Base-by-base conservation (phyloP, 1,140 invertebrate genomes). In the Penaeus indicus region DNA sequence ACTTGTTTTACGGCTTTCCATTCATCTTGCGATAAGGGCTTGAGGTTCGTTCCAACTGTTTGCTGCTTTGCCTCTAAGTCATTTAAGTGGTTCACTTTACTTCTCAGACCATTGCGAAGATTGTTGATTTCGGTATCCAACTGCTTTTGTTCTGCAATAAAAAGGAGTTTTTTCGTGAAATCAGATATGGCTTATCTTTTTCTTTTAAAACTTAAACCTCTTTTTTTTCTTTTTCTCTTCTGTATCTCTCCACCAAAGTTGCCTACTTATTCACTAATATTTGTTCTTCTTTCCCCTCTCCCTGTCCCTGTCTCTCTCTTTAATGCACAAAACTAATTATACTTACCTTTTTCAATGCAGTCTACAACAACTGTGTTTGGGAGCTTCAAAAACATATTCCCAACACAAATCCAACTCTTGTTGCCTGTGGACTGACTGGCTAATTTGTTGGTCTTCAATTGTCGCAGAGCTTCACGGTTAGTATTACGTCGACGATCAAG, bases 401-500 rank as follows among this genome's bases (percentile, higher is more conserved):
- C 96, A 72, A 97, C 93, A 61, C 95, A 95, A 16, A 97, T 93
- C 96, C 96, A 97, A 95, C 96, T 19, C 92, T 92, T 75, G 92
- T 92, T 27, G 81, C 86, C 3, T 93, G 18, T 11, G 25, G 42
- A 25, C 92, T 90, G 95, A 95, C 84, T 91, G 19, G 38, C n/a
- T 22, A 75, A 64, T 80, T 27, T 69, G 81, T 85, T 84, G 8
- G 42, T 88, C 75, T 93, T 92, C 16, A 96, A 85, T 62, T 94
- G 94, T 92, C 97, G 94, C 90, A 97, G 93, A 7, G 96, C 96
- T 93, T 97, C 95, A 72, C 96, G 93, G 90, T 96, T 96, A 88
- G 95, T 94, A 92, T 97, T 96, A 91, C 96, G 94, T 92, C 95
- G 94, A 91, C 95, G 95, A 92, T 97, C 96, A 85, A 97, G 93